Evolutionary conservation across 2,797 vertebrate genomes (phyloP).

Genomic region (Telmatherina bonti): DNA sequence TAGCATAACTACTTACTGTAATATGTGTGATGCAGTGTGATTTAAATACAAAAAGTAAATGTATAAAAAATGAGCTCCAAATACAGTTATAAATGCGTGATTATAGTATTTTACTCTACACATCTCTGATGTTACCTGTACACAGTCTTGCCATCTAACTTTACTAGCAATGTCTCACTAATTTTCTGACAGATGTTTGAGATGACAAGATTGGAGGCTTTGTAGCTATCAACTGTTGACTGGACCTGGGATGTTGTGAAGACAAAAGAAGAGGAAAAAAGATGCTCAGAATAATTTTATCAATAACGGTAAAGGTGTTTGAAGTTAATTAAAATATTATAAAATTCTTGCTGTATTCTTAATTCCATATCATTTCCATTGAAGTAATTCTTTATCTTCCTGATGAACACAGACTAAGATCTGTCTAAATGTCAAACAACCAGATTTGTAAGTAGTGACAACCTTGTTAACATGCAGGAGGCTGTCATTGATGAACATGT

Average conservation of each 20-base stretch:
- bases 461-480: constrained; percentile 89
- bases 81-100: background rate
- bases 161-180: constrained; percentile 85
- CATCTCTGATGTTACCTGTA: constrained; percentile 70
- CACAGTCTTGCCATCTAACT: constrained; percentile 83
- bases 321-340: no score
- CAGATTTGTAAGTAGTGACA: constrained; percentile 11
- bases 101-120: background rate
- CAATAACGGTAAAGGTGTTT: background rate
- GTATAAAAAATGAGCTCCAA: no score
- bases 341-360: no score
- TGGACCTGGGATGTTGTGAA: constrained; percentile 79
- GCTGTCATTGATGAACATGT: constrained; percentile 86
- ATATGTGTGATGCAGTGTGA: background rate
- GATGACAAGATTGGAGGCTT: constrained; percentile 81
- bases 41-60: background rate
- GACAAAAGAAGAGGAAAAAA: background rate
- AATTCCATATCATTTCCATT: background rate
- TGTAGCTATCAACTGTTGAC: constrained; percentile 85
- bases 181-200: constrained; percentile 82
- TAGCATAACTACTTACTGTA: background rate
- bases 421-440: background rate
- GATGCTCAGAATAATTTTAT: background rate
- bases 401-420: background rate
- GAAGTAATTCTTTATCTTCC: background rate